Base-by-base conservation (phyloP, 2,113 vertebrate genomes). In the Lipophrys pholis region DNA sequence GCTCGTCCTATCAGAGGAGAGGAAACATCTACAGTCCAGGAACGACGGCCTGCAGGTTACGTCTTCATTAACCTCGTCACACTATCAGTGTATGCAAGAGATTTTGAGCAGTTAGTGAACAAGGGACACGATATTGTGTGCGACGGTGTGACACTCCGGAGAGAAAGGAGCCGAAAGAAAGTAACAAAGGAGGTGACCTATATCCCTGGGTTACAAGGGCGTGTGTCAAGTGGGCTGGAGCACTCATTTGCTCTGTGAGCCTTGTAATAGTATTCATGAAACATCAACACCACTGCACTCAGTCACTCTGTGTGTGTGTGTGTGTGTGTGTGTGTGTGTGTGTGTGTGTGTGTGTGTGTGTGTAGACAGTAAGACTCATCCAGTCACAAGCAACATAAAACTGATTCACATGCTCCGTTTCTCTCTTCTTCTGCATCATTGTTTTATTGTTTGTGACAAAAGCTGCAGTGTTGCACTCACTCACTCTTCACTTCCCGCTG, bases 241-340 rank as follows among this genome's bases (percentile, higher is more conserved):
- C 73, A 4, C 83, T 91, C 78, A 75, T 85, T 89, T 90, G 85
- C 66, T 89, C 79, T 74, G 82, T 89, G 81, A 89, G 87, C 78
- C 87, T 70, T 90, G 87, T 87, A 89, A 92, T 91, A 78, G 85
- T 84, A 89, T 92, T 90, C 89, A 91, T 91, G 88, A 80, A 85
- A 89, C 83, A 76, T 5, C 61, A 67, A 84, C 73, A 66, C 64
- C 2, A 36, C 30, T 39, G 55, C 77, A 73, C 83, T 30, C 76
- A 62, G 42, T 42, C 54, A 56, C 40, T 12, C 38, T 30, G 48
- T 58, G 59, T 61, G 38, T 41, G 12, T 51, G n/a, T 43, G 43
- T 54, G 51, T 56, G 21, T 30, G 21, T 30, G 21, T 30, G 21
- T 30, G 21, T 30, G 21, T 30, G 21, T 30, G 21, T 30, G 21